Evolutionary conservation across 2,888 invertebrate species (phyloP).

Genomic region (Meloe dianella): DNA sequence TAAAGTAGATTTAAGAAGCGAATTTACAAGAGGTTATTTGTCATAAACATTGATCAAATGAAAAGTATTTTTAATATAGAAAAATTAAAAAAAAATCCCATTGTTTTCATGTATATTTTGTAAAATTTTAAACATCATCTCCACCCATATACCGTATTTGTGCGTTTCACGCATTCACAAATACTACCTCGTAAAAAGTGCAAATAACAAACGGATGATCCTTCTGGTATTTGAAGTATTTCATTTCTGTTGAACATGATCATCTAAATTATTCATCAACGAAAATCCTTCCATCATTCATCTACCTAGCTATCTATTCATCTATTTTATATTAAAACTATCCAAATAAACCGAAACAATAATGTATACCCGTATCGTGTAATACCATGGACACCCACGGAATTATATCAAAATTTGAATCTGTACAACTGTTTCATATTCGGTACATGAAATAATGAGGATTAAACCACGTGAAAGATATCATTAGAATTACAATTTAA

Average conservation of each 20-base stretch:
- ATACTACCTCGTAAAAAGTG: conserved; percentile 36
- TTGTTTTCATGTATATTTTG: not conserved
- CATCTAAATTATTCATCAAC: conserved; percentile 33
- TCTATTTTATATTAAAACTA: conserved; percentile 6
- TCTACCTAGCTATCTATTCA: conserved; percentile 1
- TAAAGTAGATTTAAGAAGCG: not conserved
- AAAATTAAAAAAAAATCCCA: not conserved
- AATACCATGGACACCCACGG: not conserved
- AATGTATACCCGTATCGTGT: not conserved
- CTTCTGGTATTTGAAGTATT: conserved; percentile 33
- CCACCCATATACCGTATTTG: not conserved
- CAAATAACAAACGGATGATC: conserved; percentile 37
- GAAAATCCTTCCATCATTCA: not conserved
- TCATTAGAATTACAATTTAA: not conserved
- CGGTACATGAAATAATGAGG: not conserved
- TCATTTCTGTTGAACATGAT: conserved; percentile 26
- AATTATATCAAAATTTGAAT: not conserved
- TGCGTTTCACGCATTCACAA: conserved; percentile 31
- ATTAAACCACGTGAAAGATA: not conserved
- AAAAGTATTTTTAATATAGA: not conserved
- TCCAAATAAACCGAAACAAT: conserved; percentile 9
- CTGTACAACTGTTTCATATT: not conserved
- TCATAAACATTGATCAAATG: not conserved
- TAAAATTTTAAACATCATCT: not conserved
- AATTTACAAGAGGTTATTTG: not conserved